Evolutionary conservation across 2,113 vertebrate genomes (phyloP), one percentile per base, ranked within the genome.

Genomic region (Gymnorhina tibicen): DNA sequence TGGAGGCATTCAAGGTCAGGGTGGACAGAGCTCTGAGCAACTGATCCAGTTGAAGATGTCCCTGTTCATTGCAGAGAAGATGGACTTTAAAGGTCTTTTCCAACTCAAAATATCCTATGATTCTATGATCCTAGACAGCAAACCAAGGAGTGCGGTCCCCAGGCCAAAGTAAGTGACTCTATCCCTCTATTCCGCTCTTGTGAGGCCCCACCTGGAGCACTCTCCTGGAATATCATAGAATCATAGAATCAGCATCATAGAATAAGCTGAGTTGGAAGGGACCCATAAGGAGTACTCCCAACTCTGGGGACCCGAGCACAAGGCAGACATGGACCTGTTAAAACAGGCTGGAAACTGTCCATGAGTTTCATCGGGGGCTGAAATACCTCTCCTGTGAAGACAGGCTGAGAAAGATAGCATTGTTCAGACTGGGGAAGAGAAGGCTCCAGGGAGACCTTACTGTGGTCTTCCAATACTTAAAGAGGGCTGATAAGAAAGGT

Each of bases 351-450:
- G 53, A 39, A 68, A 2, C 24, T 74, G 18, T 11, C n/a, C 8
- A 6, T 58, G 23, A 59, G 13, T 5, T 8, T 26, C 19, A 30
- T 8, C 0, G 0, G 3, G 23, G 6, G 16, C 19, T 46, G 28
- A 59, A 74, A 52, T 17, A 39, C 10, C 37, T 59, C 23, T 52
- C 8, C 23, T 16, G 20, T 20, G 33, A 74, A 17, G 12, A 73
- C 19, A 44, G 22, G 37, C 19, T 37, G 22, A 66, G 35, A 50
- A 37, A 59, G 22, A 13, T 4, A 15, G 6, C 19, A 10, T 33
- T 74, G 7, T 30, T 60, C 16, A 39, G 9, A 11, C 4, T n/a
- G 23, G 46, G 19, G 13, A 23, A 16, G 41, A 49, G 19, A 52
- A 59, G 19, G 8, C 16, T 67, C 23, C 19, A 46, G 13, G 23